A percentile compares a stretch with the other conserved stretches of the same genome.
Evolutionary conservation across 2,797 vertebrate species (phyloP).

Genomic region (Pangasius larnaudii): DNA sequence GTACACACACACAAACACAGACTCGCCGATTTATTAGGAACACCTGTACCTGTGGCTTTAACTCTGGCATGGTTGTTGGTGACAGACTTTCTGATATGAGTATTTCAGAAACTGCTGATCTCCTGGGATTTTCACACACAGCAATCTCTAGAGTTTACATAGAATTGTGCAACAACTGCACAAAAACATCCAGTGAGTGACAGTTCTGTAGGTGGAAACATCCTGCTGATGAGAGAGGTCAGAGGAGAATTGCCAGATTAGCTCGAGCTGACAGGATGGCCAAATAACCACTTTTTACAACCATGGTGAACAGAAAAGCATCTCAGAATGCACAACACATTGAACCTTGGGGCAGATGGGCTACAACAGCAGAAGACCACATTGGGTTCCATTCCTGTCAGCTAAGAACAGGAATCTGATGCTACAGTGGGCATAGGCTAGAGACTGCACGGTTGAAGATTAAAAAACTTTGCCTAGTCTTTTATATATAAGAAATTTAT

Average conservation of each 20-base stretch:
- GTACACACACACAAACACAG: neutral
- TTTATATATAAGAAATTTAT: neutral
- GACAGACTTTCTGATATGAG: neutral
- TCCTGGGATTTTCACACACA: neutral
- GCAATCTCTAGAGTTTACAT: neutral
- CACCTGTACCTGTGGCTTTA: neutral
- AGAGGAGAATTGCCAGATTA: neutral
- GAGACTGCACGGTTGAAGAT: neutral
- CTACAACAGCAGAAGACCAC: neutral
- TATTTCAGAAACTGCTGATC: neutral
- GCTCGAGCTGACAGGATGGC: too few relatives aligned
- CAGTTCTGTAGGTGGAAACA: neutral
- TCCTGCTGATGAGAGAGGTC: too few relatives aligned
- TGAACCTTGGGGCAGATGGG: neutral
- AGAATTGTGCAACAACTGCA: neutral
- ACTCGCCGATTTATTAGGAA: too few relatives aligned
- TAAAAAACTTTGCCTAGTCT: neutral
- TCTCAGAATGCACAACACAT: neutral
- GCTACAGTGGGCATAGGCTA: neutral
- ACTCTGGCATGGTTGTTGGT: neutral
- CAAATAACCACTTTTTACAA: neutral
- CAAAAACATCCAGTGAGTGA: neutral
- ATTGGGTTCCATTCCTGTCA: neutral
- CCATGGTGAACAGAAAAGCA: neutral
- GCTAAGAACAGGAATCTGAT: neutral